Conservation (phyloP, 2,888 invertebrate species). For the Eustalomyia histrio region DNA sequence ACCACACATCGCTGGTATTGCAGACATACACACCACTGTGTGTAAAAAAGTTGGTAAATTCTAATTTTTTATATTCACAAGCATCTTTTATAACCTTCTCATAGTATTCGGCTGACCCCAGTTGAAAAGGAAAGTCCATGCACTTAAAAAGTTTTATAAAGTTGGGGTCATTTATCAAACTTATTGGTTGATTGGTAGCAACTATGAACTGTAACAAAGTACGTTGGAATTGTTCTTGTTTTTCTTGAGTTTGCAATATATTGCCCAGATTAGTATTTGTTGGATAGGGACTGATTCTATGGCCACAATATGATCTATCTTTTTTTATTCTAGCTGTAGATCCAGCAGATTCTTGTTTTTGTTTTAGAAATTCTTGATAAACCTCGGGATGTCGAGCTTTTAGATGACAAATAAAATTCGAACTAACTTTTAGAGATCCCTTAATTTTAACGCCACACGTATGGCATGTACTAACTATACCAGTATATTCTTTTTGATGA, state of each 20-base stretch:
- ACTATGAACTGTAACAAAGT: constrained; percentile 49
- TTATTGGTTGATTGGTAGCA: constrained; percentile 38
- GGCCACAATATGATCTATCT: not conserved
- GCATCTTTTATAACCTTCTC: constrained; percentile 40
- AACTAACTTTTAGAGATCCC: constrained; percentile 57
- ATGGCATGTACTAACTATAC: constrained; percentile 44
- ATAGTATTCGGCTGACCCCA: constrained; percentile 30
- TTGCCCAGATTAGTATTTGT: constrained; percentile 3
- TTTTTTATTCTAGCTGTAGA: constrained; percentile 3
- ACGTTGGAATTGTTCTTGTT: constrained; percentile 41
- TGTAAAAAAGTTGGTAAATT: constrained; percentile 36
- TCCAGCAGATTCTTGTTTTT: constrained; percentile 28
- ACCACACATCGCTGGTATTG: constrained; percentile 27
- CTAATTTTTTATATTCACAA: constrained; percentile 48
- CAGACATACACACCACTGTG: constrained; percentile 21
- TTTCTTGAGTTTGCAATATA: constrained; percentile 30
- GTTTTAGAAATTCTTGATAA: constrained; percentile 48
- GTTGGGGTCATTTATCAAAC: constrained; percentile 14
- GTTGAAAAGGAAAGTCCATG: constrained; percentile 22
- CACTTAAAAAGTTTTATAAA: constrained; percentile 45
- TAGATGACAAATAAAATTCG: constrained; percentile 54
- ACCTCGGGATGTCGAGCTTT: constrained; percentile 53
- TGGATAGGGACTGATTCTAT: constrained; percentile 33
- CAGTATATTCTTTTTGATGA: constrained; percentile 47
- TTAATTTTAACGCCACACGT: constrained; percentile 52